Evolutionary conservation across 2,888 invertebrate genomes (phyloP).

Genomic region (Ariolimax columbianus): DNA sequence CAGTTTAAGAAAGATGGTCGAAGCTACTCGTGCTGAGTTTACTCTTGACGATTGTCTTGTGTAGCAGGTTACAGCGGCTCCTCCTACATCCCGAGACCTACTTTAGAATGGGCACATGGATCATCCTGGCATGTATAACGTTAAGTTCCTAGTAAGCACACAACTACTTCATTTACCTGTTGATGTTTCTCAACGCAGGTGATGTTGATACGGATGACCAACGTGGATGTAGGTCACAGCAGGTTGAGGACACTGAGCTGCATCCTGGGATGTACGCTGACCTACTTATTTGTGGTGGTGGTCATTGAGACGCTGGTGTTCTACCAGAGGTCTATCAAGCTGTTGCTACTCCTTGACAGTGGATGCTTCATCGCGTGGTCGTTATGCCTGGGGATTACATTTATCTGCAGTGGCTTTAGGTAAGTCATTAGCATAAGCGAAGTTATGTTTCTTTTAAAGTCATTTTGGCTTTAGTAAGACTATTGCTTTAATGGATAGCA

Average conservation of each 20-base stretch:
- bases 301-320: slow-evolving; percentile 81
- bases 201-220: slow-evolving; percentile 82
- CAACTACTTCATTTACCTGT: too few relatives aligned
- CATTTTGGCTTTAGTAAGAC: too few relatives aligned
- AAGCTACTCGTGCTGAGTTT: too few relatives aligned
- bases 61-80: too few relatives aligned
- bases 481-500: too few relatives aligned
- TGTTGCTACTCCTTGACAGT: slow-evolving; percentile 78
- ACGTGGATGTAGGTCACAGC: slow-evolving; percentile 81
- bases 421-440: slow-evolving; percentile 74
- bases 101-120: too few relatives aligned
- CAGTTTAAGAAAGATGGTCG: too few relatives aligned
- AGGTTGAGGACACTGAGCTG: slow-evolving; percentile 79
- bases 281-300: slow-evolving; percentile 74
- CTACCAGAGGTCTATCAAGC: slow-evolving; percentile 68
- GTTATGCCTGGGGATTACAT: slow-evolving; percentile 81
- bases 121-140: too few relatives aligned
- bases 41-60: too few relatives aligned
- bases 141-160: too few relatives aligned
- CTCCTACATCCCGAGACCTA: too few relatives aligned
- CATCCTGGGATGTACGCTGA: slow-evolving; percentile 78
- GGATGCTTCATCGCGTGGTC: slow-evolving; percentile 82
- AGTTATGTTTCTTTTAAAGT: background rate
- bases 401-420: slow-evolving; percentile 81
- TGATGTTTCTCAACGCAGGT: slow-evolving; percentile 76